phyloP scores from a whole-genome alignment of 2,797 vertebrate genomes.

The Margarornis squamiger region DNA sequence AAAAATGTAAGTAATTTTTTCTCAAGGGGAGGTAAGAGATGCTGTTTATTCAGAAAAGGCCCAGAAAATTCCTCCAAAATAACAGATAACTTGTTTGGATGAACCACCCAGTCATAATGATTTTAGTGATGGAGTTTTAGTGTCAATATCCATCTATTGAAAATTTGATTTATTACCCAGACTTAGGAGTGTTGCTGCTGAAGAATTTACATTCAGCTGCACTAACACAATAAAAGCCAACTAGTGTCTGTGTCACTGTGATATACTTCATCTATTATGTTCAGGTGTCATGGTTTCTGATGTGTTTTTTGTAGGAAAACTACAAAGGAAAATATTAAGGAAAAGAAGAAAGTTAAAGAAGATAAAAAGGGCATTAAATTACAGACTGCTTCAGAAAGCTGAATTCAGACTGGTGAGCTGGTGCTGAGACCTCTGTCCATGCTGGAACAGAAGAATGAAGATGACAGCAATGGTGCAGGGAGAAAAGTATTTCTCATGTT shows the following conservation, averaged over 20 bases:
- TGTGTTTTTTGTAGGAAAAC: constrained; percentile 38
- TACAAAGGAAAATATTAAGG: constrained; percentile 1
- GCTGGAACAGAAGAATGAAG: neutral
- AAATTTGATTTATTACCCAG: neutral
- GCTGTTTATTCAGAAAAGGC: neutral
- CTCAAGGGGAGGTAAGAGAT: neutral
- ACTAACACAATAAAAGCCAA: neutral
- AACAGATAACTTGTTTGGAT: neutral
- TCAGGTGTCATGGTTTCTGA: neutral
- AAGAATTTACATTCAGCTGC: neutral
- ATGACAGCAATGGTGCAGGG: neutral
- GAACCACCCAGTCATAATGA: too few species aligned
- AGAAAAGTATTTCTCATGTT: neutral
- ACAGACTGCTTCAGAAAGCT: constrained; percentile 1
- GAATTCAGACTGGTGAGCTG: neutral
- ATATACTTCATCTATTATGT: fast-evolving
- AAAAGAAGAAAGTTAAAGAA: constrained; percentile 23
- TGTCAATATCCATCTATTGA: neutral
- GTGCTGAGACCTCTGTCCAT: neutral
- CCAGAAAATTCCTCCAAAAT: neutral
- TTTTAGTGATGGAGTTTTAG: neutral
- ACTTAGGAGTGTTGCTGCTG: neutral
- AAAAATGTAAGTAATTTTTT: constrained; percentile 69
- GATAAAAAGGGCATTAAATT: neutral
- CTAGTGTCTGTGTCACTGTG: neutral